Base-by-base conservation (phyloP, 2,113 vertebrate genomes). In the Pteruthius melanotis region DNA sequence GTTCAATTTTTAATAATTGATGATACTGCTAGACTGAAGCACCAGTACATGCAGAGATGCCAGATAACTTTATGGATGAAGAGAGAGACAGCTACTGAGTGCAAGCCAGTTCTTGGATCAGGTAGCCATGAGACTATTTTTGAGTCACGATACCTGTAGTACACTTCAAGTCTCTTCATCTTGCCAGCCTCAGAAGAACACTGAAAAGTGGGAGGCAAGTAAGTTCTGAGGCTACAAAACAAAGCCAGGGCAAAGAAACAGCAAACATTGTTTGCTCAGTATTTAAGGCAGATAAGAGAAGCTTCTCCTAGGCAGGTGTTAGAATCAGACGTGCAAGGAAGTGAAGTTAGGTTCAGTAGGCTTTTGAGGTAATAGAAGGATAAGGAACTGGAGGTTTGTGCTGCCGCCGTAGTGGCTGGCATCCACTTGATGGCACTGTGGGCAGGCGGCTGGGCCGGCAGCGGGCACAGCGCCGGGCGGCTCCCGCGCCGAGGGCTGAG, bases 341-440 rank as follows among this genome's bases (percentile, higher is more conserved):
- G 27, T 0, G 12, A 37, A n/a, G 20, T 8, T 1, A 8, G 13
- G 15, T 37, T 64, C 63, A 2, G 37, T 1, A 8, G 37, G 40
- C 49, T 31, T 33, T 57, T 2, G 11, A 31, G 11, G 33, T 2
- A 13, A 12, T 2, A 2, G 5, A 20, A 27, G 4, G 30, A 10
- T 3, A 2, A 12, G 54, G 17, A 31, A 6, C 13, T 8, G 1
- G 7, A 7, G 8, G 13, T 3, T 2, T 9, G 11, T 4, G 26
- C 40, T 20, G 68, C 28, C 68, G 96, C 70, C n/a, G 27, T 88
- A 4, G 64, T 8, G 81, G 19, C 68, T 5, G 11, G 39, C 47
- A 40, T 63, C 95, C 97, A 28, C 95, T 63, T 37, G 97, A 82
- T 90, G 97, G 96, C 96, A 86, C 71, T 94, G 69, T 3, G 86